Percentiles rank a stretch among this genome's conserved stretches.
Conservation (phyloP, 2,113 vertebrate genomes). For the Callocephalon fimbriatum region DNA sequence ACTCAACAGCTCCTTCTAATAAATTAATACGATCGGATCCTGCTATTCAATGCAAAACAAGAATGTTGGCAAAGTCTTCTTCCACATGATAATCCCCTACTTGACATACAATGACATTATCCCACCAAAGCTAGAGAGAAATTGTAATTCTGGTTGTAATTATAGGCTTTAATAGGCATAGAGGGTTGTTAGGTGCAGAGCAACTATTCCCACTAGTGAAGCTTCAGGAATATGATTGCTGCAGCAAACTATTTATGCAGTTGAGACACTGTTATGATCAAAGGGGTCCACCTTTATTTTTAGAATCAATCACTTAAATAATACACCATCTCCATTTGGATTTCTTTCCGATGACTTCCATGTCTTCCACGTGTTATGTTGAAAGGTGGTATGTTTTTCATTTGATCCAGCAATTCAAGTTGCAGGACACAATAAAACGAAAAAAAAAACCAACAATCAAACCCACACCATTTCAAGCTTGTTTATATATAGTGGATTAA, state of each 20-base stretch:
- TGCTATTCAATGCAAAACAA: constrained; percentile 43
- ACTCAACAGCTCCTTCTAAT: background rate
- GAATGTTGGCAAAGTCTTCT: constrained; percentile 14
- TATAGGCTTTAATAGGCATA: constrained; percentile 62
- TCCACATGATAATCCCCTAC: constrained; percentile 58
- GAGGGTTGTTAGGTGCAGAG: constrained; percentile 17
- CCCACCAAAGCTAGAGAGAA: constrained; percentile 35
- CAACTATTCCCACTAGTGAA: constrained; percentile 41
- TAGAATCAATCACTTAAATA: background rate
- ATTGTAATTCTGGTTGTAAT: constrained; percentile 73
- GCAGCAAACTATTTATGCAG: background rate
- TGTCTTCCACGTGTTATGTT: background rate
- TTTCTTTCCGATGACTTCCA: background rate
- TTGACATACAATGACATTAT: constrained; percentile 61
- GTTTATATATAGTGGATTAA: background rate
- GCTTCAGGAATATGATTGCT: constrained; percentile 36
- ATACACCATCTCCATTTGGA: background rate
- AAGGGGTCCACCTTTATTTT: background rate
- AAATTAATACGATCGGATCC: constrained; percentile 36
- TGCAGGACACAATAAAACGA: background rate
- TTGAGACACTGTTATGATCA: background rate
- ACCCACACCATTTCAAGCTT: background rate
- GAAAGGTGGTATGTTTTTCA: background rate
- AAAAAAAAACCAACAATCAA: background rate
- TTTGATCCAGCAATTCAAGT: background rate